Conservation (phyloP, 2,888 invertebrate genomes). For the Exephanes ischioxanthus region DNA sequence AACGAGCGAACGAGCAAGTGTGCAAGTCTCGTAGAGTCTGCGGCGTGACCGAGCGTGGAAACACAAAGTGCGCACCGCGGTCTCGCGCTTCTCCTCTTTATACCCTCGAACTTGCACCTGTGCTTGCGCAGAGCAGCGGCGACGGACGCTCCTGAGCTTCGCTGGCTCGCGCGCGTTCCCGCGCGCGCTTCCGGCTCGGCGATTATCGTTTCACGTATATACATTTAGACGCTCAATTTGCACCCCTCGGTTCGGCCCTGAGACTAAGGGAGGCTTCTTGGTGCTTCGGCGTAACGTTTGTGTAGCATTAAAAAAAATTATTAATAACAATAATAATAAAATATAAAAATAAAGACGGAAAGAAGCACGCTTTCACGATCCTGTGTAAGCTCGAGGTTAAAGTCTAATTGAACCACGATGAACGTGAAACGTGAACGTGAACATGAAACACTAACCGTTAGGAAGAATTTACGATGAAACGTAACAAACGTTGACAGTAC, state of each 20-base stretch:
- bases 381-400: not conserved
- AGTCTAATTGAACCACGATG: not conserved
- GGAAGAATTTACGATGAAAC: constrained; percentile 48
- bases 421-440: not conserved
- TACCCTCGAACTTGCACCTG: constrained; percentile 82
- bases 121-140: constrained; percentile 78
- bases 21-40: constrained; percentile 62
- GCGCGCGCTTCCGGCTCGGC: constrained; percentile 37
- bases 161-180: constrained; percentile 11
- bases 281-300: not conserved
- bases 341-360: not conserved
- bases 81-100: constrained; percentile 80
- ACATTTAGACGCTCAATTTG: constrained; percentile 24
- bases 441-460: constrained; percentile 2
- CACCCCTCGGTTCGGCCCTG: constrained; percentile 22
- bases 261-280: constrained; percentile 8
- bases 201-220: constrained; percentile 34
- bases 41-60: constrained; percentile 79
- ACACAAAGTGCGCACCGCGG: constrained; percentile 81
- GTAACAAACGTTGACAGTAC: constrained; percentile 38
- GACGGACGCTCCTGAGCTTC: constrained; percentile 43
- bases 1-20: constrained; percentile 49
- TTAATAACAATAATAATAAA: not conserved
- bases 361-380: not conserved
- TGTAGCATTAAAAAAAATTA: constrained; percentile 1